Evolutionary conservation across 1,140 invertebrate species (phyloP).

Genomic region (Eurosta solidaginis): DNA sequence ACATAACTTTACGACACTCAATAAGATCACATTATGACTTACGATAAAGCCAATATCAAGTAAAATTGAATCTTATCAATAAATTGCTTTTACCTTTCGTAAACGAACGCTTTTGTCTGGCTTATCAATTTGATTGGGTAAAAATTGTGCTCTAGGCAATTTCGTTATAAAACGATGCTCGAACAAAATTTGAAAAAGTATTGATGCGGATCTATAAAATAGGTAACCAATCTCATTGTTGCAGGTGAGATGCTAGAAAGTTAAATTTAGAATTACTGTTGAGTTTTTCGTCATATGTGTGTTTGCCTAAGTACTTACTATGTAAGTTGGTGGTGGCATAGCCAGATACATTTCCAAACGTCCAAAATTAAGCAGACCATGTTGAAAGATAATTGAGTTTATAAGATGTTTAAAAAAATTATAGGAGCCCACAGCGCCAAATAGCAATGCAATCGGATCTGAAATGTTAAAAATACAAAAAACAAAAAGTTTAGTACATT

Average conservation of each 20-base stretch:
- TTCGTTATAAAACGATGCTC: slow-evolving; percentile 62
- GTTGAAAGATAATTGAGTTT: slow-evolving; percentile 64
- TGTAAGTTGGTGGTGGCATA: slow-evolving; percentile 62
- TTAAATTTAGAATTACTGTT: not conserved
- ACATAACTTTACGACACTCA: too few relatives aligned
- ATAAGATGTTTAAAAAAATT: slow-evolving; percentile 64
- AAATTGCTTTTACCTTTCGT: slow-evolving; percentile 38
- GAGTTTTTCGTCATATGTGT: slow-evolving; percentile 61
- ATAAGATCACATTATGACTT: too few relatives aligned
- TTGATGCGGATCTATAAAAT: slow-evolving; percentile 60
- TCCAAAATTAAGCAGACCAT: slow-evolving; percentile 60
- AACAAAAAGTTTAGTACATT: not conserved
- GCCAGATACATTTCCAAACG: slow-evolving; percentile 64
- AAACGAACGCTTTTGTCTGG: slow-evolving; percentile 44
- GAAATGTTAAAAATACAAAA: not conserved
- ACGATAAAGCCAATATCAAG: too few relatives aligned
- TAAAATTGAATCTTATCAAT: too few relatives aligned
- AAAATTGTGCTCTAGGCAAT: slow-evolving; percentile 63
- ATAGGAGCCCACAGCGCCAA: slow-evolving; percentile 63
- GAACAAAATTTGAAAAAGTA: slow-evolving; percentile 66
- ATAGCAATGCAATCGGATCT: slow-evolving; percentile 61
- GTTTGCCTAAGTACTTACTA: slow-evolving; percentile 53
- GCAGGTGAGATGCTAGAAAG: slow-evolving; percentile 47
- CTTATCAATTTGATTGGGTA: slow-evolving; percentile 62
- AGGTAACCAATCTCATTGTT: slow-evolving; percentile 53